Percentiles rank a stretch among this genome's conserved stretches.
Evolutionary conservation across 2,888 invertebrate species (phyloP).

Genomic region (Caenorhabditis angaria): DNA sequence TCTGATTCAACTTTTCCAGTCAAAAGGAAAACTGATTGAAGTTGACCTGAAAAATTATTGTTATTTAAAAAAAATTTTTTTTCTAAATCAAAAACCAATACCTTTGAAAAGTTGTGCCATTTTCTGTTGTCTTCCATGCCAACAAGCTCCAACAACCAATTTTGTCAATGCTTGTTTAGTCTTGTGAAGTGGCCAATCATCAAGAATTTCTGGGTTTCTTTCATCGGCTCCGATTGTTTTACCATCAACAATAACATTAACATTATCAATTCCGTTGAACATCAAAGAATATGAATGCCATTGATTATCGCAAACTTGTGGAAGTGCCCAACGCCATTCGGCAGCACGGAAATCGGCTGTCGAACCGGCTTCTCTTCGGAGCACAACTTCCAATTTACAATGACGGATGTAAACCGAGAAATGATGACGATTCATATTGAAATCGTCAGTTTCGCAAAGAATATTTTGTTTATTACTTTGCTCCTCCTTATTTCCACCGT

Average conservation of each 20-base stretch:
- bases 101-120: slow-evolving; percentile 88
- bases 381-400: slow-evolving; percentile 90
- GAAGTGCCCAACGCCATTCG: slow-evolving; percentile 97
- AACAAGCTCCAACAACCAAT: slow-evolving; percentile 93
- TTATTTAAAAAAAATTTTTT: not conserved
- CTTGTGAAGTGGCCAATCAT: slow-evolving; percentile 98
- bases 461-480: slow-evolving; percentile 95
- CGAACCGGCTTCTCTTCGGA: slow-evolving; percentile 81
- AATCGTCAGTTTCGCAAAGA: slow-evolving; percentile 94
- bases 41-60: slow-evolving; percentile 77
- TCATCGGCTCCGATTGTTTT: slow-evolving; percentile 75
- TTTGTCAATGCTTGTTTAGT: slow-evolving; percentile 88
- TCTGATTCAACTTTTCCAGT: slow-evolving; percentile 81
- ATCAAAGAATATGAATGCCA: slow-evolving; percentile 98
- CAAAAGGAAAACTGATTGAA: slow-evolving; percentile 85
- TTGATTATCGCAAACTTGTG: slow-evolving; percentile 89
- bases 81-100: not conserved
- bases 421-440: slow-evolving; percentile 99
- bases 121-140: slow-evolving; percentile 83
- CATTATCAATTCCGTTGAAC: slow-evolving; percentile 85
- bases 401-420: slow-evolving; percentile 96
- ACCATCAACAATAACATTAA: slow-evolving; percentile 65
- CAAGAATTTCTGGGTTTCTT: slow-evolving; percentile 93
- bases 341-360: slow-evolving; percentile 82
- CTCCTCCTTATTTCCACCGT: slow-evolving; percentile 79